Percentiles rank a stretch among this genome's conserved stretches.
Evolutionary conservation across 1,140 invertebrate species (phyloP).

Genomic region (Lepidotrigona ventralis): DNA sequence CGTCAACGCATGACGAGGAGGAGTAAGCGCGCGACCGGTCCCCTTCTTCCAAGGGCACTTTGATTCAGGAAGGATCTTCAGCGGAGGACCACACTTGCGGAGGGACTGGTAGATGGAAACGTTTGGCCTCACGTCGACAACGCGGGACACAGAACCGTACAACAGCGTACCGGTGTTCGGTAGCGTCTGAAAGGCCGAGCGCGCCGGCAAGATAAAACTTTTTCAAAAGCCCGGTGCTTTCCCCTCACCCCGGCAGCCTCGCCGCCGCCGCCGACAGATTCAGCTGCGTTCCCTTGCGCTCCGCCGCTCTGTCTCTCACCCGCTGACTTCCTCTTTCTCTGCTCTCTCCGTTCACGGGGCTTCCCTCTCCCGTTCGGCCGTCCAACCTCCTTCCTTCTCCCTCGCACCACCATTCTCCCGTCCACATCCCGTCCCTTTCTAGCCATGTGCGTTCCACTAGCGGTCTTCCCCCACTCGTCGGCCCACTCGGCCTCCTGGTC

Average conservation of each 20-base stretch:
- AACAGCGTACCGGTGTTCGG: conserved; percentile 76
- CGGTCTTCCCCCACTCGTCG: background rate
- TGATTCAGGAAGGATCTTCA: background rate
- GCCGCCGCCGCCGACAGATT: background rate
- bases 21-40: background rate
- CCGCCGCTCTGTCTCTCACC: conserved; percentile 11
- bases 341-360: conserved; percentile 16
- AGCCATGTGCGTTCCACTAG: conserved; percentile 29
- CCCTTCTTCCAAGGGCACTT: conserved; percentile 1
- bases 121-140: background rate
- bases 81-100: background rate
- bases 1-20: conserved; percentile 16
- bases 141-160: conserved; percentile 59
- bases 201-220: conserved; percentile 78
- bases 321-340: conserved; percentile 31
- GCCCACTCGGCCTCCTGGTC: background rate
- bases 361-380: background rate
- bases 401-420: background rate
- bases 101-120: background rate
- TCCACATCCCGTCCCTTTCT: background rate
- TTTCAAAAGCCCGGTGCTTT: conserved; percentile 77
- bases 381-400: background rate
- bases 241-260: conserved; percentile 58
- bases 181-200: conserved; percentile 77
- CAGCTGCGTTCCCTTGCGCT: conserved; percentile 12